phyloP scores from a whole-genome alignment of 2,113 vertebrate species.

The Clarias macrocephalus region DNA sequence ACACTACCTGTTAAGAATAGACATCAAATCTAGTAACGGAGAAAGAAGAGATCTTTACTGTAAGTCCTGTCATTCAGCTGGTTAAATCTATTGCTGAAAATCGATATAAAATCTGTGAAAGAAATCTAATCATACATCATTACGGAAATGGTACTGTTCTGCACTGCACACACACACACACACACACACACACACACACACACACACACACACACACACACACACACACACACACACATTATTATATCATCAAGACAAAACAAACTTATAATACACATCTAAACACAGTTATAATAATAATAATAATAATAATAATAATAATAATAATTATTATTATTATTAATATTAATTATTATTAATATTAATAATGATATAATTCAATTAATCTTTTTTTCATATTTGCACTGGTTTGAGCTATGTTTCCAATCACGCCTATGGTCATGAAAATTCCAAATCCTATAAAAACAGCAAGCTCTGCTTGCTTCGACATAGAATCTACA shows the following conservation, averaged over 20 bases:
- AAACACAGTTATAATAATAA: too few species aligned
- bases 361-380: not conserved
- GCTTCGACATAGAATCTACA: not conserved
- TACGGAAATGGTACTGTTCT: not conserved
- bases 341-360: too few species aligned
- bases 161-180: not conserved
- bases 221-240: too few species aligned
- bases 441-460: not conserved
- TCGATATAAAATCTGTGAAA: not conserved
- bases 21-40: not conserved
- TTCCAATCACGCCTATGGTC: not conserved
- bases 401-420: not conserved
- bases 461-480: not conserved
- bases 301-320: too few species aligned
- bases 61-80: not conserved
- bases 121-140: not conserved
- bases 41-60: not conserved
- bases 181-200: too few species aligned
- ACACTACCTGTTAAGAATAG: not conserved
- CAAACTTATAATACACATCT: not conserved
- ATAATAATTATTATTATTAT: too few species aligned
- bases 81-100: slow-evolving; percentile 1
- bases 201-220: too few species aligned
- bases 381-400: too few species aligned
- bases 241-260: not conserved